Percentiles rank a stretch among this genome's conserved stretches.
Conservation (phyloP, 1,140 invertebrate species). For the Neodiprion lecontei region DNA sequence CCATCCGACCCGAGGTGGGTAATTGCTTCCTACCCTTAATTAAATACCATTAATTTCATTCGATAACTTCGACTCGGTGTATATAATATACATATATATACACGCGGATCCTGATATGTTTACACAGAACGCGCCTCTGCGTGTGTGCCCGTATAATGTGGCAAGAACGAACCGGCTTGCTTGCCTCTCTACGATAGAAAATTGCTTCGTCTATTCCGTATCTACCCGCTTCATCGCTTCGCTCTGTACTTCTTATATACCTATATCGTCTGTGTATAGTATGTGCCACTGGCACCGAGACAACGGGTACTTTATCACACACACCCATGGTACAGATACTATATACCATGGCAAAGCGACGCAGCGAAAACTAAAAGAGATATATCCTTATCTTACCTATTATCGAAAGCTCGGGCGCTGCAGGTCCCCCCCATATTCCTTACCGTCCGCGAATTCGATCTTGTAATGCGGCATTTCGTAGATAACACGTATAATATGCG, state of each 20-base stretch:
- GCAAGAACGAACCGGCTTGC: no score
- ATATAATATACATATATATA: neutral
- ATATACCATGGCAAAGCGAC: neutral
- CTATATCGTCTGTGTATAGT: no score
- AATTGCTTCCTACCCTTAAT: conserved; percentile 7
- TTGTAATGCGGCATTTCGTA: no score
- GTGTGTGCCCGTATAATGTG: no score
- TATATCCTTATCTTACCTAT: neutral
- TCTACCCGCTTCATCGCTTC: neutral
- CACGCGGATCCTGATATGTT: neutral
- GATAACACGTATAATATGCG: no score
- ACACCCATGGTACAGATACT: no score
- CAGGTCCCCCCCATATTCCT: no score
- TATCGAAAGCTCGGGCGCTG: neutral
- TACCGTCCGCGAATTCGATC: no score
- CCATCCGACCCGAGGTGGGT: neutral
- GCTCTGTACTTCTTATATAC: neutral
- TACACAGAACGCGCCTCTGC: neutral
- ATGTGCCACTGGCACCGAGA: no score
- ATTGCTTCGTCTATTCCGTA: neutral
- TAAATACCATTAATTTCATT: conserved; percentile 8
- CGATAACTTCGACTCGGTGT: conserved; percentile 1
- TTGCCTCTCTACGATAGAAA: neutral
- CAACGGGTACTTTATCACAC: no score
- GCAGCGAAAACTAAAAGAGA: neutral